Base-by-base conservation (phyloP, 2,113 vertebrate species). In the Pelecanus crispus region DNA sequence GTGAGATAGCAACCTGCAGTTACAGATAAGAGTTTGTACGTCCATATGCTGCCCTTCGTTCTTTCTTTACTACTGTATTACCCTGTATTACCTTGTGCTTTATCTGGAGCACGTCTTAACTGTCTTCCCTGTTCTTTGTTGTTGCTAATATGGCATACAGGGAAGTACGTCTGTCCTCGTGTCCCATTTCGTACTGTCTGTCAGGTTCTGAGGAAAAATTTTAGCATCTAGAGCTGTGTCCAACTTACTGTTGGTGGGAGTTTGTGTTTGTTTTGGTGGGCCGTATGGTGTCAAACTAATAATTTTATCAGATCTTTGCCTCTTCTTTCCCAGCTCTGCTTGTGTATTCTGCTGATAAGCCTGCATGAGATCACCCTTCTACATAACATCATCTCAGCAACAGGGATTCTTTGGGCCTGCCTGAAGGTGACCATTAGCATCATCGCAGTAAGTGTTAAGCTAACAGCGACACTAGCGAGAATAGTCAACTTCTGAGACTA, bases 271-370 rank as follows among this genome's bases (percentile, higher is more conserved):
- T 91, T 63, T 58, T 61, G 26, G 7, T 38, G 40, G 45, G 49
- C 55, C 66, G 13, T 11, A 8, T 1, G 0, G 5, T 65, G 24
- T 89, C 81, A 38, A 20, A 8, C 20, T 59, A 52, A 5, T 5
- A n/a, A 32, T 53, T 81, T 49, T 6, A 40, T 7, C 2, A 2
- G 3, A 9, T 6, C 28, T 84, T 58, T 81, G 9, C 56, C 67
- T 88, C 82, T 72, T 77, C 13, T 82, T 45, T 95, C 61, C 26
- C 97, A 99, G 98, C 91, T 99, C 93, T 99, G 98, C 90, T 96
- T 99, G 52, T 99, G 98, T 31, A 95, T 98, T 92, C 97, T 99
- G 94, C 97, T 98, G 36, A 98, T 96, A 8, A 97, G 97, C 65
- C 92, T 97, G 31, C 94, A 96, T 25, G 67, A 92, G 31, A 56